Base-by-base conservation (phyloP, 2,888 invertebrate genomes). In the Lasioglossum villosulum region DNA sequence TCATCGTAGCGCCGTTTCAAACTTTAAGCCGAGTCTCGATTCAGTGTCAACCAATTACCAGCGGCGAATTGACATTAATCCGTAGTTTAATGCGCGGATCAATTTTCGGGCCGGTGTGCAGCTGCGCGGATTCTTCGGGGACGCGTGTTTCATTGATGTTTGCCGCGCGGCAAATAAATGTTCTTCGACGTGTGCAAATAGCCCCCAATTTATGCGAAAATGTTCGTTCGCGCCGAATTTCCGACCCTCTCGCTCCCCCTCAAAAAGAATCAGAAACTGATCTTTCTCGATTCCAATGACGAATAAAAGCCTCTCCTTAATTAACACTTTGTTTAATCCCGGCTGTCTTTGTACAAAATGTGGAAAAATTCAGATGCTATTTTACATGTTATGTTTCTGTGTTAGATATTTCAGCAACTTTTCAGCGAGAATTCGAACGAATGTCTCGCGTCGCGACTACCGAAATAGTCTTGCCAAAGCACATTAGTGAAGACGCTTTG, bases 61-160 rank as follows among this genome's bases (percentile, higher is more conserved):
- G 71, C 80, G 73, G 45, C 82, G 82, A 83, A 89, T 84, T 75
- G 86, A 79, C 86, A 80, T 82, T 90, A 90, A 90, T 90, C 86
- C 84, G 27, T 23, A 78, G 83, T 88, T 90, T 90, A 90, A 90
- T 90, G 84, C 88, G 82, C 63, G 82, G 86, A 90, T 90, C 86
- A 88, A 86, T 90, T 89, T 83, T 86, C 84, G 56, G 77, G 37
- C 83, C 83, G n/a, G 56, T 3, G 83, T 48, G 81, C 81, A 84
- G 80, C 85, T 82, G 84, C 82, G 71, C 72, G 59, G 72, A 82
- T 82, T 76, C 77, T 82, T 87, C 82, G 73, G 68, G 34, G 78
- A 76, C 76, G 37, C 63, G 45, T 63, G 56, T 73, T 37, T 70
- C 86, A 80, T 86, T 87, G 80, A 86, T 88, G 79, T 82, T 75